Conservation (phyloP, 2,113 vertebrate genomes). For the Datnioides undecimradiatus region DNA sequence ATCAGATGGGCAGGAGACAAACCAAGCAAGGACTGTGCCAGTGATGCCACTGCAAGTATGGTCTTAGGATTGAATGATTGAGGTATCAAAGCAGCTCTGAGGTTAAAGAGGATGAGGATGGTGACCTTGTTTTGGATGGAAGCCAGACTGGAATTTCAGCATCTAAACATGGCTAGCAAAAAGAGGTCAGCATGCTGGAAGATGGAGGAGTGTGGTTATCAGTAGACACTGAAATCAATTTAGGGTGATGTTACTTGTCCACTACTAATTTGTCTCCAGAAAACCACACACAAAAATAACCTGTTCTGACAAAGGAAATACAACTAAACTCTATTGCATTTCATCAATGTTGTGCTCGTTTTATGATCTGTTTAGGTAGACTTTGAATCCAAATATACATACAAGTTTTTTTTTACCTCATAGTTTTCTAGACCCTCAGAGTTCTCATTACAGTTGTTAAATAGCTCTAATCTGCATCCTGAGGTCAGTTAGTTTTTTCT, state of each 20-base stretch:
- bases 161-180: neutral
- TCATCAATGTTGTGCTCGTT: neutral
- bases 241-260: too few species aligned
- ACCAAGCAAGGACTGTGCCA: too few species aligned
- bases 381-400: constrained; percentile 1
- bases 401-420: neutral
- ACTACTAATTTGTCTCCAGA: too few species aligned
- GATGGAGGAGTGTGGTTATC: neutral
- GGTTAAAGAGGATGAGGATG: too few species aligned
- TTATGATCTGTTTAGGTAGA: neutral
- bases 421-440: neutral
- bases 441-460: neutral
- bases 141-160: too few species aligned
- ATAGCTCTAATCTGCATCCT: neutral
- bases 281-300: too few species aligned
- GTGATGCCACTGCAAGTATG: too few species aligned
- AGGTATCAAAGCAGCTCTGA: too few species aligned
- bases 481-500: constrained; percentile 1
- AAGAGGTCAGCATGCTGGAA: neutral
- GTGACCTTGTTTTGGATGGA: too few species aligned
- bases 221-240: neutral
- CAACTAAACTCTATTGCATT: neutral
- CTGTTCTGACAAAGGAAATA: too few species aligned
- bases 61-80: too few species aligned
- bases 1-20: too few species aligned